Evolutionary conservation across 2,888 invertebrate genomes (phyloP).

Genomic region (Encarsia formosa): DNA sequence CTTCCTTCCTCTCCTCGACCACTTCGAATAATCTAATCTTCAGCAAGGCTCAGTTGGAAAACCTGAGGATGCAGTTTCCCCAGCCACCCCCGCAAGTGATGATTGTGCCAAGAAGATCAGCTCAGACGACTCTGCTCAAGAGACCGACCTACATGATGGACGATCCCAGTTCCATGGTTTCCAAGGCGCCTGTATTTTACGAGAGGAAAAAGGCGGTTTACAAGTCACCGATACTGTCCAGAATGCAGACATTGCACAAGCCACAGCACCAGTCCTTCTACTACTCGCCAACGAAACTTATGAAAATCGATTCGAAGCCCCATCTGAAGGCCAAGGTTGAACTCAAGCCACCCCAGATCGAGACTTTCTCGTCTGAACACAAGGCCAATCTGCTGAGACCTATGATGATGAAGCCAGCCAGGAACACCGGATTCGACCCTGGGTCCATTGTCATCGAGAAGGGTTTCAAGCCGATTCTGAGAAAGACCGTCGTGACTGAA

Average conservation of each 20-base stretch:
- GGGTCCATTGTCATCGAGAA: constrained; percentile 77
- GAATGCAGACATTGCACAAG: constrained; percentile 22
- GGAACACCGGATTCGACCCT: constrained; percentile 76
- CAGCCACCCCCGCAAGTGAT: constrained; percentile 8
- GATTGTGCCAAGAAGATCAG: constrained; percentile 7
- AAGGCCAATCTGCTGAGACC: constrained; percentile 2
- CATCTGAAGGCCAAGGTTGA: constrained; percentile 22
- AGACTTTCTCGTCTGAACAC: too few species aligned
- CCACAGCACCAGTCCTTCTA: constrained; percentile 8
- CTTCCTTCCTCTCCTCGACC: neutral
- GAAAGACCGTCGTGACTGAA: constrained; percentile 45
- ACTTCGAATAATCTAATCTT: constrained; percentile 5
- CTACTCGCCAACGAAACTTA: constrained; percentile 32
- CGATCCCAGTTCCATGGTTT: neutral
- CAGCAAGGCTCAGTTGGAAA: constrained; percentile 6
- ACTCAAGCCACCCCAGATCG: constrained; percentile 14
- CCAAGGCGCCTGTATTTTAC: constrained; percentile 34
- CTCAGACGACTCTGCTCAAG: neutral
- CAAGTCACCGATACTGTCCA: constrained; percentile 29
- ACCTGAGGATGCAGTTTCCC: constrained; percentile 7
- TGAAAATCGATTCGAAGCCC: constrained; percentile 35
- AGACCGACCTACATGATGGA: neutral
- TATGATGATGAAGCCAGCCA: constrained; percentile 49
- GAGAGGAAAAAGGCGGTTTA: constrained; percentile 43
- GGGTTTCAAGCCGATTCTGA: constrained; percentile 76